Conservation (phyloP, 2,888 invertebrate species). For the Dynastes hyllus region DNA sequence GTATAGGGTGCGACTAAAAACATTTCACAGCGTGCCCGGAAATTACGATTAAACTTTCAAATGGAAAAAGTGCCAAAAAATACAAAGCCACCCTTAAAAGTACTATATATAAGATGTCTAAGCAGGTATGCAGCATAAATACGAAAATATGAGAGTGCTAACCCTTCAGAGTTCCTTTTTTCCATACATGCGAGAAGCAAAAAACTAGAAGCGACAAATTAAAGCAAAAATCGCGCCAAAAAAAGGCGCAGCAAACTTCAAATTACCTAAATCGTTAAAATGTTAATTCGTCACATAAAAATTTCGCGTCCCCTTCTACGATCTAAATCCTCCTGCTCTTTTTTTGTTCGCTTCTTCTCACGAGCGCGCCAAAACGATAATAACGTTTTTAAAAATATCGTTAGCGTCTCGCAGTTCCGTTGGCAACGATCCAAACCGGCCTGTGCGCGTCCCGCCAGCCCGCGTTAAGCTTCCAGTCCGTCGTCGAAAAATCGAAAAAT, state of each 20-base stretch:
- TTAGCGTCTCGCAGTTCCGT: constrained; percentile 22
- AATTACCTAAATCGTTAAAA: constrained; percentile 33
- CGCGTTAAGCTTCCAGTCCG: neutral
- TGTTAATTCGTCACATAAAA: constrained; percentile 34
- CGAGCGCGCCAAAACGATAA: constrained; percentile 27
- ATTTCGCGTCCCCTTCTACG: constrained; percentile 9
- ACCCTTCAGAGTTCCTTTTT: too few species aligned
- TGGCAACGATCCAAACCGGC: constrained; percentile 41
- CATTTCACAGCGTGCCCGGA: too few species aligned
- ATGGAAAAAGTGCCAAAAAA: too few species aligned
- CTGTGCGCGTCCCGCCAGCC: neutral
- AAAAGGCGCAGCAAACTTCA: neutral
- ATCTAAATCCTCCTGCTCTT: neutral
- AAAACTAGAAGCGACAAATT: neutral
- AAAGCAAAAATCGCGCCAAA: neutral
- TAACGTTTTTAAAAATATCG: constrained; percentile 43
- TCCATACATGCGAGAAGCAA: too few species aligned
- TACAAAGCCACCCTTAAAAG: too few species aligned
- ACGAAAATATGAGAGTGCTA: too few species aligned
- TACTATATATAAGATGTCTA: too few species aligned
- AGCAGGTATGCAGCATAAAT: too few species aligned
- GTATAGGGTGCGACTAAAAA: too few species aligned
- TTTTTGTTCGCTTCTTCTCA: neutral
- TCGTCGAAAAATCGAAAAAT: constrained; percentile 34
- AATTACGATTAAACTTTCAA: too few species aligned